Conservation (phyloP, 2,113 vertebrate genomes). For the Heterotis niloticus region DNA sequence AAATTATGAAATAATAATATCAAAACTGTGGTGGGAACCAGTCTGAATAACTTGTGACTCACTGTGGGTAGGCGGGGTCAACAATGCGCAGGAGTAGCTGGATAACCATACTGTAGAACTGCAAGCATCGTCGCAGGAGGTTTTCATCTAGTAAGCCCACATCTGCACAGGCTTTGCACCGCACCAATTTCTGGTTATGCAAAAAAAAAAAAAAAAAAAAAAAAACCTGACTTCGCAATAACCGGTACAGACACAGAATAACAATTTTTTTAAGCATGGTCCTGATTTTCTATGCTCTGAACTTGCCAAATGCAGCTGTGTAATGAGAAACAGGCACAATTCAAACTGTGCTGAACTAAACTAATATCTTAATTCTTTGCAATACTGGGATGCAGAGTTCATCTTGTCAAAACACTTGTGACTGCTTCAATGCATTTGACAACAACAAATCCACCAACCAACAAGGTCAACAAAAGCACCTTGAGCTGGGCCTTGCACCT, state of each 20-base stretch:
- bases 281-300: too few species aligned
- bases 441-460: too few species aligned
- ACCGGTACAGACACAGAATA: not conserved
- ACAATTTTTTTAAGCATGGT: too few species aligned
- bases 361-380: too few species aligned
- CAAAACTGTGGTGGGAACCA: not conserved
- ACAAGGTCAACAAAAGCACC: conserved; percentile 54
- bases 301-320: too few species aligned
- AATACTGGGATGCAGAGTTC: too few species aligned
- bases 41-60: conserved; percentile 48
- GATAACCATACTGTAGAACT: conserved; percentile 96
- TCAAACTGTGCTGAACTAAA: too few species aligned
- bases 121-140: conserved; percentile 90
- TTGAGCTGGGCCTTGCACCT: conserved; percentile 98
- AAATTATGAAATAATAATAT: not conserved
- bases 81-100: conserved; percentile 70
- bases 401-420: too few species aligned
- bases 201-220: not conserved
- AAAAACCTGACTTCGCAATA: not conserved
- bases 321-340: too few species aligned
- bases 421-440: too few species aligned
- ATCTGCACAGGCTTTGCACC: conserved; percentile 78
- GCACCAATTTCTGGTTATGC: conserved; percentile 84
- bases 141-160: conserved; percentile 94
- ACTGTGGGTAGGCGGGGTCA: conserved; percentile 91